phyloP scores from a whole-genome alignment of 2,888 invertebrate species.

The Serripes groenlandicus region DNA sequence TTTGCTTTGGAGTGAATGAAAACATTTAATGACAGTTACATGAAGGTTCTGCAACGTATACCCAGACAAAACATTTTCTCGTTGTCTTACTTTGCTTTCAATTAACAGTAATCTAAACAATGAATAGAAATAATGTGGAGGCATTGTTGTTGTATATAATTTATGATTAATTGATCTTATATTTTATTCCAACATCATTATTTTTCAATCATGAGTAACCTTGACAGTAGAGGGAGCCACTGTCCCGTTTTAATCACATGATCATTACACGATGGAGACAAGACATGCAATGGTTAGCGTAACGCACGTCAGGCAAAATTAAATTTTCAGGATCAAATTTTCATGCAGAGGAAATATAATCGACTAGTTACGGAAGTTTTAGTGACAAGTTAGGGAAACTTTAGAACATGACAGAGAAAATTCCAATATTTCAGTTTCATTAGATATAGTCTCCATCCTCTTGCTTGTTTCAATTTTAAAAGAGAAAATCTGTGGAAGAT shows the following conservation, averaged over 20 bases:
- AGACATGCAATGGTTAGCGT: conserved; percentile 18
- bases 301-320: conserved; percentile 11
- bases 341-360: conserved; percentile 20
- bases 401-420: background rate
- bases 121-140: no score
- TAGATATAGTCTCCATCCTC: background rate
- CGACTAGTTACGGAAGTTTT: background rate
- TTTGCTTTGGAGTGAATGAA: no score
- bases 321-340: conserved; percentile 15
- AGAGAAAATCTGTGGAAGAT: background rate
- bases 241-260: conserved; percentile 18
- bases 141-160: no score
- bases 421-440: background rate
- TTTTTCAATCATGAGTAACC: conserved; percentile 13
- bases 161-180: no score
- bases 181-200: no score
- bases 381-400: background rate
- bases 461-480: background rate
- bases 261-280: background rate
- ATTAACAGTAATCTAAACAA: no score
- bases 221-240: background rate
- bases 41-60: no score
- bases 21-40: no score
- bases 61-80: no score
- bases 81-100: no score